phyloP scores from a whole-genome alignment of 2,888 invertebrate genomes.

The Alentia gelatinosa region DNA sequence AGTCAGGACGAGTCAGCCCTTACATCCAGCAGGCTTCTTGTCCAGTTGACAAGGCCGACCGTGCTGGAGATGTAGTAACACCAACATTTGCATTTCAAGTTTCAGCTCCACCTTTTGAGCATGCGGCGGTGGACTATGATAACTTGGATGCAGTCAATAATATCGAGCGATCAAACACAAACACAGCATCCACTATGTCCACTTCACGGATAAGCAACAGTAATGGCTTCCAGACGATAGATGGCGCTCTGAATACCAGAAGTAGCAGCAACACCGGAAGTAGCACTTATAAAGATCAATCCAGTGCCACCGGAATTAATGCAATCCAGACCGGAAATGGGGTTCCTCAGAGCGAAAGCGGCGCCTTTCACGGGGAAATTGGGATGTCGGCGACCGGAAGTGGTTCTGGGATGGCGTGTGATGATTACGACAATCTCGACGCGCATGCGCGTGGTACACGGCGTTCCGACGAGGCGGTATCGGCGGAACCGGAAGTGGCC shows the following conservation, averaged over 20 bases:
- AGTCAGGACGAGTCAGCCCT: not conserved
- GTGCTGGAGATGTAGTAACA: not conserved
- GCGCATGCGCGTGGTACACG: not conserved
- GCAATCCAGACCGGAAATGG: not conserved
- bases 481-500: not conserved
- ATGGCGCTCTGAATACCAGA: not conserved
- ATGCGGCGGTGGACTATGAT: not conserved
- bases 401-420: not conserved
- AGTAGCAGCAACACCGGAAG: not conserved
- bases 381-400: not conserved
- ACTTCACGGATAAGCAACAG: not conserved
- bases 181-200: not conserved
- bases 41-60: not conserved
- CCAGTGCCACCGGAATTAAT: not conserved
- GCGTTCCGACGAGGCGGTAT: not conserved
- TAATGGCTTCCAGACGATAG: not conserved
- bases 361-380: not conserved
- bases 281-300: too few species aligned
- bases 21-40: not conserved
- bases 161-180: not conserved
- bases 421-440: conserved; percentile 34
- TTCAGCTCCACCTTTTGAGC: not conserved
- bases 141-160: not conserved
- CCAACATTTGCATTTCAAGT: too few species aligned
- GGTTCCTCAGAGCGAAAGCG: not conserved